phyloP scores from a whole-genome alignment of 2,888 invertebrate genomes.

The Tenthredo notha region DNA sequence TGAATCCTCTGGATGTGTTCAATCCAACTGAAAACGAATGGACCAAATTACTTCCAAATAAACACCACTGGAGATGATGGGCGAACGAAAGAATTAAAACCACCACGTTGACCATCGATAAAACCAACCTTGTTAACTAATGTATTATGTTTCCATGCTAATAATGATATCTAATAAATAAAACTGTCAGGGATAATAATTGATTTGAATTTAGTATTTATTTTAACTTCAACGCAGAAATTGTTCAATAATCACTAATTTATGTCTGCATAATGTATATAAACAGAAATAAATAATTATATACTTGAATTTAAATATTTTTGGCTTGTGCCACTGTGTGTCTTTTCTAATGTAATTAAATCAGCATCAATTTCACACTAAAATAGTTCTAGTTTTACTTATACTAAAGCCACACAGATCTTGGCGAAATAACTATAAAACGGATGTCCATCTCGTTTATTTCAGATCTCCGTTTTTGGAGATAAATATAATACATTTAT shows the following conservation, averaged over 20 bases:
- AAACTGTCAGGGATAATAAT: background rate
- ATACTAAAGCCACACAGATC: conserved; percentile 14
- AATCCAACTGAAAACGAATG: background rate
- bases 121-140: background rate
- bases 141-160: background rate
- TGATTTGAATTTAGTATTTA: conserved; percentile 39
- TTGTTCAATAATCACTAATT: conserved; percentile 9
- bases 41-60: background rate
- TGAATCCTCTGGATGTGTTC: background rate
- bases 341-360: background rate
- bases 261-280: background rate
- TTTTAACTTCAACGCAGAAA: conserved; percentile 23
- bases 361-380: background rate
- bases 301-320: background rate
- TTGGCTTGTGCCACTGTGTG: background rate
- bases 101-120: background rate
- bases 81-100: background rate
- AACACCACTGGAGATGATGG: background rate
- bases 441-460: conserved; percentile 48
- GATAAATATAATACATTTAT: conserved; percentile 41
- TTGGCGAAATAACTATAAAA: conserved; percentile 32
- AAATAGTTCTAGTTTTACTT: background rate
- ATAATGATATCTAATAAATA: background rate
- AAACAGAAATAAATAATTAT: conserved; percentile 32
- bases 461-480: conserved; percentile 17